Evolutionary conservation across 1,140 invertebrate genomes (phyloP).

Genomic region (Formica selysi): DNA sequence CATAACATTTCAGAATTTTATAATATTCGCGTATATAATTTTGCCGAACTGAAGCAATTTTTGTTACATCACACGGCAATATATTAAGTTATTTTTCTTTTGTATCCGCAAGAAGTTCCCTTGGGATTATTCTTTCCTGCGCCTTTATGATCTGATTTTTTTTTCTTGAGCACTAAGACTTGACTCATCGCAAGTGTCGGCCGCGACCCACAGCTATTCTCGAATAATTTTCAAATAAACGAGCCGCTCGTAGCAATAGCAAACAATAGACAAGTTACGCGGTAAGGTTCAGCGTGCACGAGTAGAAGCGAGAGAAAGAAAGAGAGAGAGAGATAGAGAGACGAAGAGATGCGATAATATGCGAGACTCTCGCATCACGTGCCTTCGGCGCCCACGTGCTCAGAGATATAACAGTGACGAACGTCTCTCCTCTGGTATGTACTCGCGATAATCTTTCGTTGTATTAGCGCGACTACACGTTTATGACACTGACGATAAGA

Average conservation of each 20-base stretch:
- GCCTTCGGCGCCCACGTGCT: conserved; percentile 44
- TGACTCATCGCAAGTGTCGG: not conserved
- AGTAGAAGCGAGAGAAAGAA: not conserved
- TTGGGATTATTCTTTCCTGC: not conserved
- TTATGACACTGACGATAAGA: conserved; percentile 43
- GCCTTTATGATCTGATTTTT: conserved; percentile 24
- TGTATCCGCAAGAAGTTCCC: not conserved
- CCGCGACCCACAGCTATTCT: conserved; percentile 28
- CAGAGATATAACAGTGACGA: conserved; percentile 36
- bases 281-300: conserved; percentile 10
- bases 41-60: not conserved
- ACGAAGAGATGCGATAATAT: conserved; percentile 13
- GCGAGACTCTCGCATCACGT: conserved; percentile 37
- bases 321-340: not conserved
- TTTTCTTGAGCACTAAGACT: not conserved
- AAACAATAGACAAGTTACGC: conserved; percentile 28
- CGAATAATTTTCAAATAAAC: conserved; percentile 50
- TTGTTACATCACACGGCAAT: not conserved
- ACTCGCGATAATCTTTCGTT: conserved; percentile 36
- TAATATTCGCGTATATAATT: not conserved
- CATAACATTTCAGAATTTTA: not conserved
- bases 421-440: conserved; percentile 11
- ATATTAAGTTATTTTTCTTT: not conserved
- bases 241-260: conserved; percentile 20
- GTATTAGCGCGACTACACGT: conserved; percentile 34